phyloP scores from a whole-genome alignment of 2,113 vertebrate genomes.

The Ardeotis arabs region DNA sequence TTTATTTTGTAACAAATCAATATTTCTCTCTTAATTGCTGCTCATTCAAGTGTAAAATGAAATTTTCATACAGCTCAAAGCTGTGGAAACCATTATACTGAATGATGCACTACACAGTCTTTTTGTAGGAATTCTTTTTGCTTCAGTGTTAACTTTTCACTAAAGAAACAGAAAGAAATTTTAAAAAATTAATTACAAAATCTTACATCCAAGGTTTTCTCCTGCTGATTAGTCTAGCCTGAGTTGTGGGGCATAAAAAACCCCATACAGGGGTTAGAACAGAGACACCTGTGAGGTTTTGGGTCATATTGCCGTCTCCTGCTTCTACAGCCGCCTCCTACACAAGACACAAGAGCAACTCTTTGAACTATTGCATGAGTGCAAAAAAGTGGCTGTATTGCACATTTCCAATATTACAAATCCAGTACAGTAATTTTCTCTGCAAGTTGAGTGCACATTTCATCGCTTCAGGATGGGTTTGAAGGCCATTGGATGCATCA shows the following conservation, averaged over 20 bases:
- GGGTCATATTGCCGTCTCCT: not conserved
- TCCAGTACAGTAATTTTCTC: not conserved
- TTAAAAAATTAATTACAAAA: not conserved
- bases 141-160: not conserved
- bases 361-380: not conserved
- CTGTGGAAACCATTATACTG: not conserved
- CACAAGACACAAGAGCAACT: not conserved
- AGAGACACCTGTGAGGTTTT: not conserved
- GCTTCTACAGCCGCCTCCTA: not conserved
- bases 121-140: not conserved
- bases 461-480: not conserved
- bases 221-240: not conserved
- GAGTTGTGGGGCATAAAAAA: not conserved
- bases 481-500: not conserved
- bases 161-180: not conserved
- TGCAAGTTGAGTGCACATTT: not conserved
- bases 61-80: conserved; percentile 46
- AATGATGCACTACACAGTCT: not conserved
- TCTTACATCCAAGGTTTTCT: not conserved
- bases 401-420: not conserved
- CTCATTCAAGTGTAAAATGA: conserved; percentile 43
- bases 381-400: not conserved
- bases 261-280: rapidly evolving
- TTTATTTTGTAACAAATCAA: conserved; percentile 48
- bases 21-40: conserved; percentile 51